These are phyloP conservation scores for Leptonema lineaticorne DNA, from an alignment of 1,140 invertebrate species.

Conservation along the genomic window DNA sequence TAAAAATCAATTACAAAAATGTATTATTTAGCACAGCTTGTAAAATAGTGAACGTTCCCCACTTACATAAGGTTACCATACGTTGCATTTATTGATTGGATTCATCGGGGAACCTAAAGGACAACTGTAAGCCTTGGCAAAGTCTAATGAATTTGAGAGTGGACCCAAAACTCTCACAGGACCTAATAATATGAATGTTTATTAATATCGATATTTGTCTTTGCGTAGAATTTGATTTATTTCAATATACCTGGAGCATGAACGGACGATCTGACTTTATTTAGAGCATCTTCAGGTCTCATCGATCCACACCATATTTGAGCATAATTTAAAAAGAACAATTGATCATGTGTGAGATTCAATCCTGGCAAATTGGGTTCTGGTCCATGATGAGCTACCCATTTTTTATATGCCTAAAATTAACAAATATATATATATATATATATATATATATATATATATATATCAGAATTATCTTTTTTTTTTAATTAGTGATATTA, in stretches of 20 bases:
- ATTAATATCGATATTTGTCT: background rate
- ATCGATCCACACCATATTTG: conserved; percentile 85
- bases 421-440: background rate
- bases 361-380: conserved; percentile 76
- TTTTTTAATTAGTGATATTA: too few relatives aligned
- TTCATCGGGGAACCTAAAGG: conserved; percentile 73
- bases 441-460: background rate
- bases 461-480: background rate
- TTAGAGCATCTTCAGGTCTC: conserved; percentile 78
- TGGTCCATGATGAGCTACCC: conserved; percentile 69
- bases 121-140: conserved; percentile 71
- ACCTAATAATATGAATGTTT: conserved; percentile 26
- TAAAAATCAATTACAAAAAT: conserved; percentile 18
- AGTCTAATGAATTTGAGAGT: conserved; percentile 80
- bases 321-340: conserved; percentile 89
- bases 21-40: conserved; percentile 10
- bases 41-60: background rate
- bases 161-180: conserved; percentile 70
- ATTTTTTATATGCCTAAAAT: conserved; percentile 74
- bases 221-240: background rate
- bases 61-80: conserved; percentile 66
- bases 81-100: conserved; percentile 74
- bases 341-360: conserved; percentile 81
- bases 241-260: conserved; percentile 79
- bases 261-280: conserved; percentile 76